Evolutionary conservation across 2,888 invertebrate species (phyloP).

Genomic region (Empis stercorea): DNA sequence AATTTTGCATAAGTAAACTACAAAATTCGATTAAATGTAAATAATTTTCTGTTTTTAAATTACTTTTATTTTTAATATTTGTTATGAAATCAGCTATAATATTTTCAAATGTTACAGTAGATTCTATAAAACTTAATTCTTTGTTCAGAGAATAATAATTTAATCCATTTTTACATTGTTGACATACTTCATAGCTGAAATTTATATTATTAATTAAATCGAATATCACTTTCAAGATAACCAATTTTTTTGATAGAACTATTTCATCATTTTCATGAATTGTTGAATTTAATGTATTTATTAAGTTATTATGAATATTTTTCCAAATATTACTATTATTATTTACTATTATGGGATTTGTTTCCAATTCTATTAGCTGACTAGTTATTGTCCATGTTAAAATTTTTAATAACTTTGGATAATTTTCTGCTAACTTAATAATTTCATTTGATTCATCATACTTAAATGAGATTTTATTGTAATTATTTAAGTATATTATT

Average conservation of each 20-base stretch:
- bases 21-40: not conserved
- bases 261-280: not conserved
- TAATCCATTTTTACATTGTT: not conserved
- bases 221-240: not conserved
- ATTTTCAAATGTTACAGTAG: not conserved
- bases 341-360: not conserved
- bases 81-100: not conserved
- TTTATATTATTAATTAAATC: not conserved
- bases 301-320: not conserved
- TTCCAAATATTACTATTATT: not conserved
- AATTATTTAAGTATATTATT: no score
- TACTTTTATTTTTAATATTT: not conserved
- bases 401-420: not conserved
- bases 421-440: no score
- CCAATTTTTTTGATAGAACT: not conserved
- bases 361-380: not conserved
- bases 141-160: not conserved
- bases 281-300: not conserved
- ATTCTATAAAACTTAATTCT: not conserved
- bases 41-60: not conserved
- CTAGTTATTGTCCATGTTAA: not conserved
- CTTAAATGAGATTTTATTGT: no score
- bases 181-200: not conserved
- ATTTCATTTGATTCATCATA: no score
- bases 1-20: not conserved